A percentile compares a stretch with the other conserved stretches of the same genome.
Evolutionary conservation across 2,113 vertebrate species (phyloP).

Genomic region (Catharus bicknelli): DNA sequence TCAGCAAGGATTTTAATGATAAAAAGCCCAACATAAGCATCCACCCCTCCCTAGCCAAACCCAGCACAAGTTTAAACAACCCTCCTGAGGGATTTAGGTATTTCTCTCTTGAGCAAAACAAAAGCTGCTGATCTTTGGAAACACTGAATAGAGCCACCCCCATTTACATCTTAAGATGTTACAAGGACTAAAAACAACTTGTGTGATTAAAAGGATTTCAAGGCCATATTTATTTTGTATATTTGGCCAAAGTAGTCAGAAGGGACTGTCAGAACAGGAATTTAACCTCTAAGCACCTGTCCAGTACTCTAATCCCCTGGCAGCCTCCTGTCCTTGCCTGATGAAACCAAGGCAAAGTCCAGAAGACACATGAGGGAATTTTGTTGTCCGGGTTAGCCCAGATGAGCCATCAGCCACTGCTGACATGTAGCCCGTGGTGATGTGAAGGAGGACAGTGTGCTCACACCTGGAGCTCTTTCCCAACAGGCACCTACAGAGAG

Average conservation of each 20-base stretch:
- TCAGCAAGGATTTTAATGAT: neutral
- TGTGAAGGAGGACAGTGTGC: rapidly evolving
- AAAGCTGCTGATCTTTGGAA: neutral
- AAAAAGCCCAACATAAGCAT: neutral
- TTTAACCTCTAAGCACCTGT: neutral
- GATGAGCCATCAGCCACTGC: rapidly evolving
- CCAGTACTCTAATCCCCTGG: neutral
- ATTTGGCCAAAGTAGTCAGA: neutral
- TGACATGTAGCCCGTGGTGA: rapidly evolving
- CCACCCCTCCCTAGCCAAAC: neutral
- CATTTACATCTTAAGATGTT: neutral
- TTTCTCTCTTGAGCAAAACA: neutral
- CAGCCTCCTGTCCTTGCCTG: neutral
- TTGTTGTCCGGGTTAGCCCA: neutral
- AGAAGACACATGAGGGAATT: neutral
- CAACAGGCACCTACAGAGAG: neutral
- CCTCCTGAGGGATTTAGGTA: neutral
- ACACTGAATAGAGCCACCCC: neutral
- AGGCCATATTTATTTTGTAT: neutral
- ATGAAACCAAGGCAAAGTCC: neutral
- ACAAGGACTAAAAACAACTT: neutral
- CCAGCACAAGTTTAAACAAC: neutral
- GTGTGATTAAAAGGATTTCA: neutral
- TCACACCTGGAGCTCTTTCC: neutral
- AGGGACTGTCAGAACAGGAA: neutral